Evolutionary conservation across 1,140 invertebrate genomes (phyloP).

Genomic region (Drosophila santomea): DNA sequence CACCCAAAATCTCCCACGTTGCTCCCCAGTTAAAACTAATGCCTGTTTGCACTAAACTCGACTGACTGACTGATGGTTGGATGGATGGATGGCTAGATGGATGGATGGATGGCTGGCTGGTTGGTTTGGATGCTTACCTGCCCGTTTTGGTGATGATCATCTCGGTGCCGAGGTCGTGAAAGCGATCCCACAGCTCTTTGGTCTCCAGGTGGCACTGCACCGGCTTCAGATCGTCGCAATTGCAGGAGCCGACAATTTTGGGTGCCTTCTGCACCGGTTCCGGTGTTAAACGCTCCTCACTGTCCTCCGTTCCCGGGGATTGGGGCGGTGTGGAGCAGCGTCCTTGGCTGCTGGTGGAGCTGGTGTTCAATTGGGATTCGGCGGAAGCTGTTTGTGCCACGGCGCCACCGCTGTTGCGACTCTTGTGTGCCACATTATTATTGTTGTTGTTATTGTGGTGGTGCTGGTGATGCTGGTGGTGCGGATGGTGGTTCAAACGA

Average conservation of each 20-base stretch:
- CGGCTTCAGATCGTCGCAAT: constrained; percentile 92
- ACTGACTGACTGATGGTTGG: constrained; percentile 18
- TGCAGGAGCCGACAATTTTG: constrained; percentile 88
- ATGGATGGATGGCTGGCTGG: constrained; percentile 7
- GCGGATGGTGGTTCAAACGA: constrained; percentile 67
- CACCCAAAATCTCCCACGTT: constrained; percentile 26
- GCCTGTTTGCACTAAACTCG: constrained; percentile 36
- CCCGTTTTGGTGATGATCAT: constrained; percentile 99
- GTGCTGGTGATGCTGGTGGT: constrained; percentile 56
- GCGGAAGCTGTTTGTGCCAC: constrained; percentile 29
- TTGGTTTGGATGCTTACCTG: constrained; percentile 88
- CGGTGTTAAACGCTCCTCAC: constrained; percentile 81
- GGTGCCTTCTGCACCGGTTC: constrained; percentile 83
- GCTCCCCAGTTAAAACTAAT: constrained; percentile 30
- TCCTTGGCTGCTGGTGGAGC: constrained; percentile 81
- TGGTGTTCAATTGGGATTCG: constrained; percentile 73
- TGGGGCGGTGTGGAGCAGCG: constrained; percentile 81
- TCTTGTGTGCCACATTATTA: constrained; percentile 64
- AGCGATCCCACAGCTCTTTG: constrained; percentile 97
- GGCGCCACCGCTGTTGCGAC: constrained; percentile 56
- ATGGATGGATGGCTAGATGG: constrained; percentile 2
- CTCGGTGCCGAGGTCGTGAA: constrained; percentile 97
- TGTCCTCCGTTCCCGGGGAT: constrained; percentile 80
- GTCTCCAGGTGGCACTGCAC: constrained; percentile 96
- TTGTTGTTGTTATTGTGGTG: constrained; percentile 54